phyloP scores from a whole-genome alignment of 2,797 vertebrate species.

The Neosilurus mollespiculum region DNA sequence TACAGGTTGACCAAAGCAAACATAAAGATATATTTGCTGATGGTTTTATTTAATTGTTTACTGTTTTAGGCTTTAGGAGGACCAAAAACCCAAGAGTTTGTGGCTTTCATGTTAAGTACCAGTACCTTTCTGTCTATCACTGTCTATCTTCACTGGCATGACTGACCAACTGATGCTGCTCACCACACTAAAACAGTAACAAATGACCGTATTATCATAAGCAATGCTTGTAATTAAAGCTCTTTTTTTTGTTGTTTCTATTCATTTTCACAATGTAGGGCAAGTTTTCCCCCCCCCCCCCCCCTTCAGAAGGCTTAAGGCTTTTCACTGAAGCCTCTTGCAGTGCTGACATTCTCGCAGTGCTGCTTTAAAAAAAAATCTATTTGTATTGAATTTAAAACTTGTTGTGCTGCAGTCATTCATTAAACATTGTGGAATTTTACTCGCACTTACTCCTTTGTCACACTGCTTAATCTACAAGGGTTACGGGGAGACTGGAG shows the following conservation, averaged over 20 bases:
- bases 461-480: too few species aligned
- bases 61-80: background rate
- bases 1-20: background rate
- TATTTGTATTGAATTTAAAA: background rate
- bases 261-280: background rate
- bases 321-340: background rate
- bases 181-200: background rate
- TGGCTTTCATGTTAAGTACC: background rate
- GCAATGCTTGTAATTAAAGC: background rate
- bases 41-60: slow-evolving; percentile 1
- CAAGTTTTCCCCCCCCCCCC: too few species aligned
- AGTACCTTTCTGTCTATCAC: too few species aligned
- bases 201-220: background rate
- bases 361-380: background rate
- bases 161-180: background rate
- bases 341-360: background rate
- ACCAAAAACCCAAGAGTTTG: background rate
- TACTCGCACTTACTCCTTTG: too few species aligned
- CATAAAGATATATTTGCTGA: background rate
- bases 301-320: background rate
- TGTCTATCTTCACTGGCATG: background rate
- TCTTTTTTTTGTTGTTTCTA: background rate
- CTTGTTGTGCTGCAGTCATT: background rate
- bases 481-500: too few species aligned
- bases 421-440: background rate